These are phyloP conservation scores for Rotaria macrura DNA, from an alignment of 2,888 invertebrate species.

Conservation along the genomic window DNA sequence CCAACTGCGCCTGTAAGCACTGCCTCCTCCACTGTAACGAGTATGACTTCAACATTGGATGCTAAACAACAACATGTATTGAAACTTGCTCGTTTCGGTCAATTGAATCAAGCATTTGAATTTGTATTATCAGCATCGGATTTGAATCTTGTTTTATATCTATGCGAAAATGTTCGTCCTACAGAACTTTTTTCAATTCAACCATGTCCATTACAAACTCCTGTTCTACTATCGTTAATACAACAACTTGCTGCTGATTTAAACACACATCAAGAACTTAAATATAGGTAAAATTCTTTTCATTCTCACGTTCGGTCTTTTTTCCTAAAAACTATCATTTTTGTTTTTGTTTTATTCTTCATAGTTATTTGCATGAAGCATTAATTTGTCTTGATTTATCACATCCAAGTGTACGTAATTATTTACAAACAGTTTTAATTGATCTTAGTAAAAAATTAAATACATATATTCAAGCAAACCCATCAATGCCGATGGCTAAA, in stretches of 20 bases:
- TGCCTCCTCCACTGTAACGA: conserved; percentile 39
- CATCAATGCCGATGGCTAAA: conserved; percentile 59
- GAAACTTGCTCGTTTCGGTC: conserved; percentile 61
- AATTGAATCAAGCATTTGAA: conserved; percentile 76
- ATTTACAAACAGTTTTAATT: conserved; percentile 66
- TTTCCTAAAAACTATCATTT: too few relatives aligned
- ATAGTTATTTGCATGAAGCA: conserved; percentile 75
- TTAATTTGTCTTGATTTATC: conserved; percentile 67
- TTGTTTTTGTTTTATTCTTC: conserved; percentile 33
- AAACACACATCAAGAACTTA: conserved; percentile 68
- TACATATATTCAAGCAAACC: conserved; percentile 60
- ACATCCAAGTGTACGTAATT: conserved; percentile 69
- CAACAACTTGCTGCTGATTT: conserved; percentile 85
- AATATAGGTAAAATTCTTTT: conserved; percentile 60
- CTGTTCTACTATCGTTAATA: conserved; percentile 77
- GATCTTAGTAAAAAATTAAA: conserved; percentile 66
- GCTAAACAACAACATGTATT: conserved; percentile 38
- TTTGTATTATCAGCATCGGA: conserved; percentile 71
- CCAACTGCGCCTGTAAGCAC: not conserved
- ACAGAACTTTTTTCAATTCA: conserved; percentile 62
- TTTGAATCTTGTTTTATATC: conserved; percentile 70
- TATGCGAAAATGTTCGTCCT: conserved; percentile 73
- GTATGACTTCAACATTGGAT: conserved; percentile 39
- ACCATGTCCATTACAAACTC: conserved; percentile 68
- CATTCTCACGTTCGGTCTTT: too few relatives aligned